Percentiles rank a stretch among this genome's conserved stretches.
Conservation (phyloP, 2,113 vertebrate genomes). For the Sula dactylatra region DNA sequence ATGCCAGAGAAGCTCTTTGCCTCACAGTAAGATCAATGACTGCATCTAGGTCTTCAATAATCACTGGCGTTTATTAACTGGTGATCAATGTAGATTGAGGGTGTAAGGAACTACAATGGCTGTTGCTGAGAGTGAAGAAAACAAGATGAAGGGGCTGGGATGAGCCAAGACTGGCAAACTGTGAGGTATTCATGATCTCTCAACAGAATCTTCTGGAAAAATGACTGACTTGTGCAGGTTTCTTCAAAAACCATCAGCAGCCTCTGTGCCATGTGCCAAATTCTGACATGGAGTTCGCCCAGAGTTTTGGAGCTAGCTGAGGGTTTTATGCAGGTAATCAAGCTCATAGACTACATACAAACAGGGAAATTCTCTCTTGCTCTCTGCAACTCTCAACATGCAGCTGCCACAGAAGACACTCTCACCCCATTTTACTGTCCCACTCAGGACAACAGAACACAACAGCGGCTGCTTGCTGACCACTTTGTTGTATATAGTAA, state of each 20-base stretch:
- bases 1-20: background rate
- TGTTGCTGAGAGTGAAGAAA: background rate
- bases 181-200: background rate
- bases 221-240: background rate
- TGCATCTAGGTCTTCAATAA: background rate
- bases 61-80: background rate
- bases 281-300: background rate
- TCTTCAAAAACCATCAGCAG: background rate
- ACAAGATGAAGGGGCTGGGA: background rate
- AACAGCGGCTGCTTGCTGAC: background rate
- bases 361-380: background rate
- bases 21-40: background rate
- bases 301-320: background rate
- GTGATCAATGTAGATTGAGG: background rate
- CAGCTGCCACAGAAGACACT: background rate
- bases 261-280: background rate
- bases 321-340: background rate
- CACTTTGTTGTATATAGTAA: background rate
- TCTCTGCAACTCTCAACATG: background rate
- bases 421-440: background rate
- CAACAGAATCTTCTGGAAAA: background rate
- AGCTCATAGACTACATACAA: background rate
- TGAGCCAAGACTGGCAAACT: background rate
- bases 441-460: background rate
- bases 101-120: background rate